phyloP scores from a whole-genome alignment of 2,888 invertebrate genomes.

The Frankliniella fusca region DNA sequence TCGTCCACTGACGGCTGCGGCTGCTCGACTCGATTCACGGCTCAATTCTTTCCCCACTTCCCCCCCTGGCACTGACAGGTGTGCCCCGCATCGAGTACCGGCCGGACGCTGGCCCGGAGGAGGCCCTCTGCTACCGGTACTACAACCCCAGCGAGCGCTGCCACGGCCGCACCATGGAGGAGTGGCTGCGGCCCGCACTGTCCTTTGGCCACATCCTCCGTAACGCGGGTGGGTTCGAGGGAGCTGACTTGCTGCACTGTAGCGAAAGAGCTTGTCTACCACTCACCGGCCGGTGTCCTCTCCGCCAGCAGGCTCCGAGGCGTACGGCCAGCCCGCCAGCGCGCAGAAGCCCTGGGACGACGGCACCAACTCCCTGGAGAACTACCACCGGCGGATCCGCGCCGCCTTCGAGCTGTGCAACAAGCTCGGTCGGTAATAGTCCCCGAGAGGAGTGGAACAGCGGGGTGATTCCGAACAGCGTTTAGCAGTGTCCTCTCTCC shows the following conservation, averaged over 20 bases:
- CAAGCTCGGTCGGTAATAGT: constrained; percentile 52
- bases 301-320: background rate
- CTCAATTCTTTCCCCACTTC: background rate
- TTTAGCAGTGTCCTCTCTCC: background rate
- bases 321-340: background rate
- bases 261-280: background rate
- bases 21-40: background rate
- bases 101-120: constrained; percentile 53
- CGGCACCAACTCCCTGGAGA: constrained; percentile 53
- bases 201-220: constrained; percentile 53
- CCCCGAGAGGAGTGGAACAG: background rate
- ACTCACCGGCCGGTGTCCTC: background rate
- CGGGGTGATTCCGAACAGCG: background rate
- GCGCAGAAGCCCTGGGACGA: constrained; percentile 57
- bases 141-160: constrained; percentile 57
- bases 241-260: constrained; percentile 39
- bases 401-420: constrained; percentile 60
- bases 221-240: constrained; percentile 42
- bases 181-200: constrained; percentile 61
- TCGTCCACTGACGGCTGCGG: background rate
- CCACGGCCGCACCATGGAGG: constrained; percentile 58
- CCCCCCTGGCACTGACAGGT: constrained; percentile 45
- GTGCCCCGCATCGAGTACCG: constrained; percentile 56
- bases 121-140: constrained; percentile 55
- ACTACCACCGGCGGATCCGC: constrained; percentile 56